phyloP scores from a whole-genome alignment of 23 tunicate genomes.

The Styela plicata region DNA sequence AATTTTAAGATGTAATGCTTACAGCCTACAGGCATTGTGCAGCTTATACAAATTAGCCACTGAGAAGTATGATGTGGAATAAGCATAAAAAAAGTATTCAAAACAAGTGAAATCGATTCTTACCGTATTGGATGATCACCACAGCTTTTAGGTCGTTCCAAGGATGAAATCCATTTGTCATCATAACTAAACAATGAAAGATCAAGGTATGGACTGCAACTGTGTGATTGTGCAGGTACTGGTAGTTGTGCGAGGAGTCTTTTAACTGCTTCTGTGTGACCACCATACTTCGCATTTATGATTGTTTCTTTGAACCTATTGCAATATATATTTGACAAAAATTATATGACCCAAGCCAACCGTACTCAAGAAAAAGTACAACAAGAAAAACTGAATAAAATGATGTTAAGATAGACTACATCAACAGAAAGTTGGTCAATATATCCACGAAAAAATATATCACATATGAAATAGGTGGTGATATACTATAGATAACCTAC shows the following conservation, averaged over 20 bases:
- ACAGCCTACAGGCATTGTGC: neutral
- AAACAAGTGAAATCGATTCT: neutral
- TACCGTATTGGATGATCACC: constrained; percentile 85
- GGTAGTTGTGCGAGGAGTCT: constrained; percentile 81
- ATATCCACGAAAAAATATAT: too few species aligned
- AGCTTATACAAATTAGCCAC: neutral
- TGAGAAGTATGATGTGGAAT: neutral
- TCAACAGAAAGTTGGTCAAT: too few species aligned
- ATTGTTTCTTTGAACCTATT: constrained; percentile 87
- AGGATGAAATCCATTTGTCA: constrained; percentile 83
- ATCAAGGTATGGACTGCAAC: constrained; percentile 81
- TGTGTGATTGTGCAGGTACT: constrained; percentile 61
- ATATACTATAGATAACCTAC: too few species aligned
- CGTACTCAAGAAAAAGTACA: too few species aligned
- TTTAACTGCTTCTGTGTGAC: constrained; percentile 75
- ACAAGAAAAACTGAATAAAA: too few species aligned
- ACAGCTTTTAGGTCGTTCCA: constrained; percentile 61
- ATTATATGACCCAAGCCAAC: too few species aligned
- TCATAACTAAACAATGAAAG: constrained; percentile 93
- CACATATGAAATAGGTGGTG: too few species aligned
- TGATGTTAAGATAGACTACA: too few species aligned
- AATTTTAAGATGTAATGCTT: neutral
- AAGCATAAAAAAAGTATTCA: too few species aligned
- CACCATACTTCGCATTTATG: constrained; percentile 86
- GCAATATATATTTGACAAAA: too few species aligned